These are phyloP conservation scores for Neoarius graeffei DNA, from an alignment of 2,113 vertebrate species.

Conservation along the genomic window DNA sequence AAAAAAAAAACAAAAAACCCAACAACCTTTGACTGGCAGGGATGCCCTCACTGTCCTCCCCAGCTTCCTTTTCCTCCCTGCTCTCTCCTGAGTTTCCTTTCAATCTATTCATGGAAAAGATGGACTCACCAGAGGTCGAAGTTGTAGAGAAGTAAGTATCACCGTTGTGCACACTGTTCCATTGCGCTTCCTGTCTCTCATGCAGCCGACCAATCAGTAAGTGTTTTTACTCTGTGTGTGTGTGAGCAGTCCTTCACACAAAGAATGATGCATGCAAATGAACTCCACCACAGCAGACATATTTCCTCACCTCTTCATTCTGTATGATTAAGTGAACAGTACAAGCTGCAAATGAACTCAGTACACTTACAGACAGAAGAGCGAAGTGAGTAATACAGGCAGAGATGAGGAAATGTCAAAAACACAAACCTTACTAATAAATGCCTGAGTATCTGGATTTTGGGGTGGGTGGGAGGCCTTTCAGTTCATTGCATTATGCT, in stretches of 20 bases:
- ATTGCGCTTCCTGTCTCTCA: constrained; percentile 44
- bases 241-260: constrained; percentile 1
- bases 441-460: not conserved
- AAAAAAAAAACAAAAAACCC: not conserved
- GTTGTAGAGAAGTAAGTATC: constrained; percentile 19
- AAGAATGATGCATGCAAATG: constrained; percentile 34
- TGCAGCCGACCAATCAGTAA: constrained; percentile 34
- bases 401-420: constrained; percentile 7
- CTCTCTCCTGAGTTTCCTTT: not conserved
- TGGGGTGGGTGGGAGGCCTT: not conserved
- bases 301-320: constrained; percentile 36
- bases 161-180: constrained; percentile 6
- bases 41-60: not conserved
- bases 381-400: not conserved
- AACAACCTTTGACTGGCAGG: not conserved
- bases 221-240: not conserved
- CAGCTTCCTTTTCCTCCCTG: constrained; percentile 1
- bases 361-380: constrained; percentile 38
- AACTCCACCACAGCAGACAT: constrained; percentile 17
- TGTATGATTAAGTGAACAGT: constrained; percentile 15
- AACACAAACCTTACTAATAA: not conserved
- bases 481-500: constrained; percentile 1
- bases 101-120: not conserved
- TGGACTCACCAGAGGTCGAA: constrained; percentile 34
- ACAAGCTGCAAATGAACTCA: not conserved